phyloP scores from a whole-genome alignment of 2,888 invertebrate species.

The Taenaris catops region DNA sequence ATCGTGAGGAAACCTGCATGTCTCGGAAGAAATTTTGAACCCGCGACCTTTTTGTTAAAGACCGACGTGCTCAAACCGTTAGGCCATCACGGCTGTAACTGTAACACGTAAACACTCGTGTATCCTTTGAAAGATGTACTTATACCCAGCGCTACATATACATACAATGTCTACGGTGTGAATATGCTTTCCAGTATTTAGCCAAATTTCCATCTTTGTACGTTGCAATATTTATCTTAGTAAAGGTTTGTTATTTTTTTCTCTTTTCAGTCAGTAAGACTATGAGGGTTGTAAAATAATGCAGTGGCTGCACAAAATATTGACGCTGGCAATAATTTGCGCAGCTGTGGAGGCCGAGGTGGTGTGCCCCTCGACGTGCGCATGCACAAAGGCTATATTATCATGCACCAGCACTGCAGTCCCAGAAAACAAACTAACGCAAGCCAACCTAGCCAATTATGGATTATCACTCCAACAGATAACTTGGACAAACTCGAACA shows the following conservation, averaged over 20 bases:
- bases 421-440: conserved; percentile 39
- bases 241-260: conserved; percentile 36
- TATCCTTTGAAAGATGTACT: too few species aligned
- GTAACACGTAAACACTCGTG: too few species aligned
- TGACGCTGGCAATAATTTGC: conserved; percentile 72
- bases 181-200: too few species aligned
- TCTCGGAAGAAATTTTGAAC: too few species aligned
- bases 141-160: too few species aligned
- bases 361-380: conserved; percentile 48
- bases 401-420: conserved; percentile 40
- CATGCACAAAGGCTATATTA: conserved; percentile 50
- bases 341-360: conserved; percentile 49
- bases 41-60: too few species aligned
- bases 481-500: conserved; percentile 79
- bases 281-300: conserved; percentile 75
- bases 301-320: conserved; percentile 77
- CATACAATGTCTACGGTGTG: too few species aligned
- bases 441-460: conserved; percentile 34
- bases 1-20: too few species aligned
- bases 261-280: conserved; percentile 74
- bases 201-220: too few species aligned
- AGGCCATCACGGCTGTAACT: too few species aligned
- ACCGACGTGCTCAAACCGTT: too few species aligned
- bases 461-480: conserved; percentile 60
- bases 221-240: too few species aligned